Evolutionary conservation across 2,113 vertebrate genomes (phyloP).

Genomic region (Pelecanus crispus): DNA sequence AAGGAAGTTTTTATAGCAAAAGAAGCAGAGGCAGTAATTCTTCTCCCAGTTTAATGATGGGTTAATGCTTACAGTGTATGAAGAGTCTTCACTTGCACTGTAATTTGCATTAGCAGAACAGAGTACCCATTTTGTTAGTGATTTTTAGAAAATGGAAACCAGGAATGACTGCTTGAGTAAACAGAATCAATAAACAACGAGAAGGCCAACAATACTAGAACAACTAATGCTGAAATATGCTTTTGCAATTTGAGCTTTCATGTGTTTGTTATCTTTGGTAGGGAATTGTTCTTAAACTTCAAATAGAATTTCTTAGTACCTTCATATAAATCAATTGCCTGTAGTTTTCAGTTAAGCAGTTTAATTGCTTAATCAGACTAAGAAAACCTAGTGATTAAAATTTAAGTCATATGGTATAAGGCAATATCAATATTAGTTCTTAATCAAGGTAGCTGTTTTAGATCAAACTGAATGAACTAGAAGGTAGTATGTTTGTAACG

Average conservation of each 20-base stretch:
- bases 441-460: conserved; percentile 29
- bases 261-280: background rate
- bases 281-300: conserved; percentile 39
- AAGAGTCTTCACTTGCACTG: conserved; percentile 21
- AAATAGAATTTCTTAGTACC: conserved; percentile 35
- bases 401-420: conserved; percentile 6
- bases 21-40: background rate
- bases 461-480: conserved; percentile 26
- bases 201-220: background rate
- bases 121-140: background rate
- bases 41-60: background rate
- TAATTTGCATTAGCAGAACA: conserved; percentile 37
- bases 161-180: background rate
- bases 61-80: background rate
- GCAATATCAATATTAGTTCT: conserved; percentile 33
- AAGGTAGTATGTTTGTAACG: background rate
- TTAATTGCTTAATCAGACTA: conserved; percentile 54
- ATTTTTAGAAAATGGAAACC: background rate
- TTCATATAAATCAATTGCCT: conserved; percentile 35
- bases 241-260: background rate
- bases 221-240: background rate
- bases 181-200: background rate
- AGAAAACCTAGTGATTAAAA: conserved; percentile 39
- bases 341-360: conserved; percentile 41
- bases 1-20: background rate